Base-by-base conservation (phyloP, 2,113 vertebrate genomes). In the Lepus timidus region DNA sequence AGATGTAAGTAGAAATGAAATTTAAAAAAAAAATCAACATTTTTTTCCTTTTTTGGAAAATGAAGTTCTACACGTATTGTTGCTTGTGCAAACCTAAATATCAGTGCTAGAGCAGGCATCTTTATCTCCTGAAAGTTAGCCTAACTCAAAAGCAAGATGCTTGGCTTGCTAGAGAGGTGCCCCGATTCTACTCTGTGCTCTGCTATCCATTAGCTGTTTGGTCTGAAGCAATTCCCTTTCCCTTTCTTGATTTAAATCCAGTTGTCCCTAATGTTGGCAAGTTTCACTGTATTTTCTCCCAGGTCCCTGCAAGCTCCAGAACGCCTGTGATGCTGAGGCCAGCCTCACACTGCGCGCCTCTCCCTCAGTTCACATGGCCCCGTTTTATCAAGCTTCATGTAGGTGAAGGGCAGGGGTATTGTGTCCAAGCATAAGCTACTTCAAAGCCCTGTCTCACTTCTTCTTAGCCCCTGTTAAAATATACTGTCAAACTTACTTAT, bases 211-310 rank as follows among this genome's bases (percentile, higher is more conserved):
- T 93, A 93, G 68, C 36, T 86, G 44, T 58, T 67, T 89, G 76
- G 89, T 84, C 67, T 92, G 88, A 70, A 71, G 19, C 25, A 96
- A 93, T 91, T 95, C 88, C 92, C 85, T 82, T 88, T 85, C 85
- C 86, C 49, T 95, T 95, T 95, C 65, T 80, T 80, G 55, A 92
- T 85, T 81, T 94, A 93, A 96, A 95, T 91, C 91, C 73, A 97
- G 94, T 96, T 96, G 95, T 97, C 71, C 85, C 96, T 89, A 88
- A 95, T 94, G 93, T 81, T 92, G 61, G 31, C 94, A 73, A 85
- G 17, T 93, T 91, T 94, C 78, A 84, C 82, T 94, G 8, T 31
- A 83, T 91, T 94, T 65, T 91, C 58, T 95, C 58, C 12, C 61
- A 95, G 82, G 68, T 95, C 85, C 91, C 74, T 85, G 1, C 67